Evolutionary conservation across 2,888 invertebrate genomes (phyloP), one percentile per base, ranked within the genome.

Genomic region (Andrena flavipes): DNA sequence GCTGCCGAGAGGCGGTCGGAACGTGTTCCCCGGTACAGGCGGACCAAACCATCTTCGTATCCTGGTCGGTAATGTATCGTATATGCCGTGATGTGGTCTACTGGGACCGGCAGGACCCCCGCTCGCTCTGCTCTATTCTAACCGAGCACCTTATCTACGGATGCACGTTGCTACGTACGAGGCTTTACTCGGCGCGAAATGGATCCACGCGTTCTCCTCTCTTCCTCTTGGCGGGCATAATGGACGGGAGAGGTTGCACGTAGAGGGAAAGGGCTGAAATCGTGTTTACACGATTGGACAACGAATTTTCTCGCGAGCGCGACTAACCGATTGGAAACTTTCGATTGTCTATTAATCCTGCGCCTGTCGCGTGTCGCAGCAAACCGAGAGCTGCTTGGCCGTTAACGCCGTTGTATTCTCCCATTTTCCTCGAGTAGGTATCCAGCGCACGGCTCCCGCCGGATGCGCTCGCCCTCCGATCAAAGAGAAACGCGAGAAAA

Each of bases 1-100:
- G 51, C 35, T 42, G 51, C 23, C 10, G 72, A 67, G 23, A 51
- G 30, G 64, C 8, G 30, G 29, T 30, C 42, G 71, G 65, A 67
- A n/a, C 20, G 63, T 75, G 67, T 65, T 23, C 49, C 54, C 33
- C 68, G 35, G n/a, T 78, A 59, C 64, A 59, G 60, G 73, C 60
- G 59, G 82, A 79, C 81, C 85, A 79, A 86, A 87, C 84, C 79
- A 20, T 81, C 65, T 77, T 33, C 77, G 76, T 83, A 77, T 84
- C 76, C 76, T 69, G 76, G 48, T 80, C 67, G 82, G 84, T 87
- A 90, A 90, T 90, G 88, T 68, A 87, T 88, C 75, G 76, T 74
- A 90, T 90, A 87, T 68, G 86, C 88, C 75, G 76, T 68, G 85
- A 90, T 81, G 84, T 76, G 86, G 87, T 89, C 87, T 86, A 82